Conservation (phyloP, 2,797 vertebrate species). For the Helicolenus hilgendorfi region DNA sequence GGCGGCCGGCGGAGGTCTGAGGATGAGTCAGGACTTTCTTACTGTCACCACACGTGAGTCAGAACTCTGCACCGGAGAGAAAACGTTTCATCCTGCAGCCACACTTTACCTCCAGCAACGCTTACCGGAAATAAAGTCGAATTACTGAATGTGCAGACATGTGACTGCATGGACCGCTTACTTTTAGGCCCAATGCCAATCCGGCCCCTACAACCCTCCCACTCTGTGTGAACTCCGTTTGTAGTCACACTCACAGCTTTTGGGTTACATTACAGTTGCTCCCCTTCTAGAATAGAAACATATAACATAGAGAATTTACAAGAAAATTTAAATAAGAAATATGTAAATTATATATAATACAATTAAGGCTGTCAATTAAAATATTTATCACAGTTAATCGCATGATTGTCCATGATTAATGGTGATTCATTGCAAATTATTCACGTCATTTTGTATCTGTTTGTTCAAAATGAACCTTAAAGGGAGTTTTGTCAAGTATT, state of each 20-base stretch:
- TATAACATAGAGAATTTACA: background rate
- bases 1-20: background rate
- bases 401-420: background rate
- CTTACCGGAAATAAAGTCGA: background rate
- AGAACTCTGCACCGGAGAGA: background rate
- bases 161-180: background rate
- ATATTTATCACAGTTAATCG: background rate
- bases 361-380: background rate
- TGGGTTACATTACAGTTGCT: background rate
- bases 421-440: background rate
- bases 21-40: slow-evolving; percentile 57
- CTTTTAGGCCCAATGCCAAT: background rate
- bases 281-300: background rate
- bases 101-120: slow-evolving; percentile 7
- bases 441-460: background rate
- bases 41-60: slow-evolving; percentile 60
- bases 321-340: background rate
- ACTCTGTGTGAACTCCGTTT: background rate
- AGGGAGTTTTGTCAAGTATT: too few species aligned
- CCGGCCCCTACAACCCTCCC: background rate
- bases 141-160: slow-evolving; percentile 8
- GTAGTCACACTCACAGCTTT: background rate
- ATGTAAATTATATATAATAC: background rate
- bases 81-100: background rate
- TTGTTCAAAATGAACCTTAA: too few species aligned